These are phyloP conservation scores for Meiosimyza decipiens DNA, from an alignment of 2,888 invertebrate genomes.

Conservation along the genomic window DNA sequence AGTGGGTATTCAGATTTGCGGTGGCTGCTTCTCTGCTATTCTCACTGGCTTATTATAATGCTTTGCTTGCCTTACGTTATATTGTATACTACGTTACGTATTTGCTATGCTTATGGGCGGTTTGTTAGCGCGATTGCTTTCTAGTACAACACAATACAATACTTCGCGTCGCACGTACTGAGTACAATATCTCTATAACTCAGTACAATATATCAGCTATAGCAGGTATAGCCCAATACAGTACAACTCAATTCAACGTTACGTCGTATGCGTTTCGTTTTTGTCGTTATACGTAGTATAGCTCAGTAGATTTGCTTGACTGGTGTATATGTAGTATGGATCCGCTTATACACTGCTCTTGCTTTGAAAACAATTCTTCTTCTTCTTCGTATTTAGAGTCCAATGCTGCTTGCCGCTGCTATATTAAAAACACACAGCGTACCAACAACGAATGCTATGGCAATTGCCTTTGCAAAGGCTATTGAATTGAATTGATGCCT, in stretches of 20 bases:
- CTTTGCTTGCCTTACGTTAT: constrained; percentile 24
- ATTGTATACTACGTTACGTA: background rate
- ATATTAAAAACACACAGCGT: constrained; percentile 64
- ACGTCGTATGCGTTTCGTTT: too few relatives aligned
- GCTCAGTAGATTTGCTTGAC: constrained; percentile 18
- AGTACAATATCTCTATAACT: too few relatives aligned
- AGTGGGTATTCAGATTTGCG: constrained; percentile 34
- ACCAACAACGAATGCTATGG: constrained; percentile 63
- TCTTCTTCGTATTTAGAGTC: constrained; percentile 41
- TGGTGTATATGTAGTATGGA: constrained; percentile 28
- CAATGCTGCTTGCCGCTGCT: constrained; percentile 48
- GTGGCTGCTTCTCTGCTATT: constrained; percentile 39
- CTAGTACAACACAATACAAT: background rate
- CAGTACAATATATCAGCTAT: too few relatives aligned
- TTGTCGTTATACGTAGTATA: constrained; percentile 7
- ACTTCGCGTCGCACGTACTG: too few relatives aligned
- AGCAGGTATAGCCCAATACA: too few relatives aligned
- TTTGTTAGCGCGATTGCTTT: constrained; percentile 25
- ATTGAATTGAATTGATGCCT: constrained; percentile 64
- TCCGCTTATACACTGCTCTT: constrained; percentile 30
- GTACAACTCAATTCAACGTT: too few relatives aligned
- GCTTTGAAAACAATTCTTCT: constrained; percentile 36
- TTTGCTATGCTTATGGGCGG: constrained; percentile 23
- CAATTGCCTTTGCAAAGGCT: constrained; percentile 59
- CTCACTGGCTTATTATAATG: constrained; percentile 35